Base-by-base conservation (phyloP, 2,113 vertebrate genomes). In the Vicugna pacos region DNA sequence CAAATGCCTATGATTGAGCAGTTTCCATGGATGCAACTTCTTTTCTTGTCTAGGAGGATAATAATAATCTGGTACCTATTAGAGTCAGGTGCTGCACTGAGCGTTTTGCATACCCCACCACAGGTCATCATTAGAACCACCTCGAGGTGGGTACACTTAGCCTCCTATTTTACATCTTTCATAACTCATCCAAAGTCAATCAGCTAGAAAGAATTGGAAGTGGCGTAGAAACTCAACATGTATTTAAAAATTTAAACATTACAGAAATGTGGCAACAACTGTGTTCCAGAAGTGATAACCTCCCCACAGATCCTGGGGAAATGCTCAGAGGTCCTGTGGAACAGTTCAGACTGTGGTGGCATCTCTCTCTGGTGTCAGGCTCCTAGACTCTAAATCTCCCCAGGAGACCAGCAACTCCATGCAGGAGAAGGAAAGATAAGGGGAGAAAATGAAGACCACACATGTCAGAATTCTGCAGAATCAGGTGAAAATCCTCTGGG, bases 21-120 rank as follows among this genome's bases (percentile, higher is more conserved):
- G 93, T 94, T 94, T 88, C 76, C 58, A 80, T 79, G 93, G 89
- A 80, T 92, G 93, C 73, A 83, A 30, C 52, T 95, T 96, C 90
- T 85, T 93, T 79, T 46, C 70, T 56, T 73, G 48, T 75, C 75
- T 75, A 60, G 81, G 81, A 30, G 28, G 22, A 62, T 58, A 32
- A 80, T 58, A 42, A 94, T n/a, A 72, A 62, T 58, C 77, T 42
- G 62, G 87, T 38, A 17, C 81, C 85, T 91, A 14, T 76, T 67
- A 50, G 65, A 35, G n/a, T 20, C 42, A 84, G 77, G 48, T 11
- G 3, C 56, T 12, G 17, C 28, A 28, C 42, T 30, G 67, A 30
- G 69, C 30, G 16, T 28, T 88, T 42, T 2, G 16, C 56, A 67
- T 20, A 38, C 3, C 46, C 10, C 20, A 22, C 16, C 64, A 62